Conservation (phyloP, 2,797 vertebrate genomes). For the Acrossocheilus wenchowensis region DNA sequence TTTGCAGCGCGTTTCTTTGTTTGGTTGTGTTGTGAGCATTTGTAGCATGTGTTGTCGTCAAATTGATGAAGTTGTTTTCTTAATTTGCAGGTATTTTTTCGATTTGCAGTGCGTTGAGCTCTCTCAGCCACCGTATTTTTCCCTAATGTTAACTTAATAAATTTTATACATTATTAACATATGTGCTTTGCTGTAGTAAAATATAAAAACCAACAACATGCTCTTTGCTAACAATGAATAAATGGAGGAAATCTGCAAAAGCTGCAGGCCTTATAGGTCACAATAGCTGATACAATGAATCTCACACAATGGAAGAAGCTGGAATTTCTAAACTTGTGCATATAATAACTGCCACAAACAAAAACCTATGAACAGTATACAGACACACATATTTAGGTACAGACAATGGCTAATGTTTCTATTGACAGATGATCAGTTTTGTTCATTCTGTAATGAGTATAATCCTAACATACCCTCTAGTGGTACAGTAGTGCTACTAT, state of each 20-base stretch:
- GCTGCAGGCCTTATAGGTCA: neutral
- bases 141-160: neutral
- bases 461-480: conserved; percentile 38
- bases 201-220: neutral
- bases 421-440: neutral
- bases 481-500: conserved; percentile 2
- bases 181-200: neutral
- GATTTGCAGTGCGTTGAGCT: too few species aligned
- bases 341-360: neutral
- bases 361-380: neutral
- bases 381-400: neutral
- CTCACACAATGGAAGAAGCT: too few species aligned
- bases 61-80: too few species aligned
- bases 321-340: neutral
- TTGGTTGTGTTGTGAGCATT: too few species aligned
- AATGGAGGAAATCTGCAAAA: neutral
- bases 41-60: too few species aligned
- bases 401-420: neutral
- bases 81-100: too few species aligned
- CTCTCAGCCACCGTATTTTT: too few species aligned
- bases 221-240: neutral
- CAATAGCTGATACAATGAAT: neutral
- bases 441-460: conserved; percentile 3
- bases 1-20: too few species aligned
- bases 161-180: too few species aligned